A percentile compares a stretch with the other conserved stretches of the same genome.
These are phyloP conservation scores for Desmophyllum pertusum DNA, from an alignment of 92 coral and sea anemone species.

Conservation along the genomic window DNA sequence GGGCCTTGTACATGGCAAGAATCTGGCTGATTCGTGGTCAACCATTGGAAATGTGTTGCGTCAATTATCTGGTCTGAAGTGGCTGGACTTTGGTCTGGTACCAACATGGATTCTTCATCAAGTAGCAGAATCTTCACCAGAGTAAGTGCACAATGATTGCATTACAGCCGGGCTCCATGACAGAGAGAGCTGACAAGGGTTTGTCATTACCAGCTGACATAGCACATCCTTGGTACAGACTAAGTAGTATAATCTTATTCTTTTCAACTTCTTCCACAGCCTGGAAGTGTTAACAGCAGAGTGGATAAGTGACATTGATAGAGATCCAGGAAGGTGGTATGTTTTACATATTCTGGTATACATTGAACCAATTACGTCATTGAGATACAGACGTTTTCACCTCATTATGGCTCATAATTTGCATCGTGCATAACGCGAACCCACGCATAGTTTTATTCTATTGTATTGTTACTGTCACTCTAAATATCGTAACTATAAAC, in stretches of 20 bases:
- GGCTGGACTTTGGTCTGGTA: slow-evolving; percentile 76
- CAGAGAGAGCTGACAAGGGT: too few relatives aligned
- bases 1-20: slow-evolving; percentile 61
- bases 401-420: background rate
- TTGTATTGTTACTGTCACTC: too few relatives aligned
- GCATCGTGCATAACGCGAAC: background rate
- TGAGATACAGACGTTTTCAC: background rate
- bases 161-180: too few relatives aligned
- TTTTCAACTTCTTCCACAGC: slow-evolving; percentile 17
- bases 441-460: background rate
- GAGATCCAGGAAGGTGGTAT: slow-evolving; percentile 60
- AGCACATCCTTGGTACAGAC: too few relatives aligned
- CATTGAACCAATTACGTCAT: background rate
- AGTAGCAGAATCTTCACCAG: slow-evolving; percentile 59
- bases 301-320: slow-evolving; percentile 73
- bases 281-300: slow-evolving; percentile 73
- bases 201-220: background rate
- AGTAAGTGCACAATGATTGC: slow-evolving; percentile 33
- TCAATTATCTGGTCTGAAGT: slow-evolving; percentile 54
- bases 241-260: background rate
- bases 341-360: background rate
- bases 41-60: slow-evolving; percentile 61
- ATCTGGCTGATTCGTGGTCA: slow-evolving; percentile 56
- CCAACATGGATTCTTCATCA: slow-evolving; percentile 74
- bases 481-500: too few relatives aligned